Evolutionary conservation across 1,140 invertebrate species (phyloP), one percentile per base, ranked within the genome.

Genomic region (Riptortus pedestris): DNA sequence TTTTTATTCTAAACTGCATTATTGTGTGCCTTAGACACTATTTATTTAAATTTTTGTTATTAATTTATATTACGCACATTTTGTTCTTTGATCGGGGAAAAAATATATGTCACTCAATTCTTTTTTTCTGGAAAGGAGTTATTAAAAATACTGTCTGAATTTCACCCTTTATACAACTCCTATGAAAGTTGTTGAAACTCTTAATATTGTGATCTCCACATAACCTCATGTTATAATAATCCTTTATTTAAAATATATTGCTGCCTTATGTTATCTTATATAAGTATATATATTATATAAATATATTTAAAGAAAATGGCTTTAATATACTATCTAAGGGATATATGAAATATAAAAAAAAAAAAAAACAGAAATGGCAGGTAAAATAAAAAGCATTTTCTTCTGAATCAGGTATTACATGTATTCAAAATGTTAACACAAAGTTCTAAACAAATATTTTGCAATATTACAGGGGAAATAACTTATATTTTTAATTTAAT

Each of bases 361-460:
- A n/a, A 38, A 38, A 38, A 14, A 7, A 7, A 7, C 31, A 38
- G 14, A 38, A 38, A 5, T 38, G 5, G 14, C 14, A 38, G 14
- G 14, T 38, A 7, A 7, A 38, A 38, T 38, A 14, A 5, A 38
- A 38, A n/a, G n/a, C 14, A 38, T 38, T 38, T 51, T 24, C 24
- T 51, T 51, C 24, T 18, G 16, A 26, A 26, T 1, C 51, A 24
- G 24, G 24, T 55, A 24, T 55, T 24, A 14, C 16, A 55, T 14
- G n/a, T 14, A 55, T 14, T 24, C 2, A 55, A 47, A 47, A 24
- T 26, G 26, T 55, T 24, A 55, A 55, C 51, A 55, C 51, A 55
- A 55, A 55, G 51, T 55, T 55, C 51, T 55, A 55, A 55, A 55
- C 51, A 55, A 24, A 55, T 55, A 55, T 55, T 55, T 55, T 55